phyloP scores from a whole-genome alignment of 2,888 invertebrate genomes.

The Galerucella pusilla region DNA sequence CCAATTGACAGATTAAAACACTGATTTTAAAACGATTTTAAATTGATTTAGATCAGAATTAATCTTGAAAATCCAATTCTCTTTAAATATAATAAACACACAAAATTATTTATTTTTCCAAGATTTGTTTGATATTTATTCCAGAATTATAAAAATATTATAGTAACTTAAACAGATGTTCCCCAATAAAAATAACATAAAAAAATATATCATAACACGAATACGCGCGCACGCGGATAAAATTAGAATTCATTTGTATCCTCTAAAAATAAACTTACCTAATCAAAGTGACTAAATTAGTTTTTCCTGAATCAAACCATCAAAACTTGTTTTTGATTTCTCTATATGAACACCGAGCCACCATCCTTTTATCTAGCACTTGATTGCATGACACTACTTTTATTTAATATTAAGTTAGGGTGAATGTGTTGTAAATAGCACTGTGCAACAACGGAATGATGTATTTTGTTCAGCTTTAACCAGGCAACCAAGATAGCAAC shows the following conservation, averaged over 20 bases:
- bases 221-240: background rate
- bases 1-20: background rate
- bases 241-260: slow-evolving; percentile 11
- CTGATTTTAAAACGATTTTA: background rate
- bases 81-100: background rate
- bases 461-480: slow-evolving; percentile 40
- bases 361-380: slow-evolving; percentile 12
- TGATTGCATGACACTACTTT: slow-evolving; percentile 14
- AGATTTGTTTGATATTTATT: background rate
- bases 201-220: background rate
- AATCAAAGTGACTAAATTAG: background rate
- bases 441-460: slow-evolving; percentile 30
- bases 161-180: background rate
- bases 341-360: background rate
- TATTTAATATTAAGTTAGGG: slow-evolving; percentile 42
- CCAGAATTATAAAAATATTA: background rate
- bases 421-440: slow-evolving; percentile 40
- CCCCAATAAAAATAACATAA: background rate
- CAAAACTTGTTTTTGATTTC: slow-evolving; percentile 9
- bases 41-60: background rate
- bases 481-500: slow-evolving; percentile 54
- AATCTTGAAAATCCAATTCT: background rate
- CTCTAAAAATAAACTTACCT: slow-evolving; percentile 19
- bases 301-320: slow-evolving; percentile 2
- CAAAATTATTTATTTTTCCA: background rate